Conservation (phyloP, 2,888 invertebrate species). For the Calameuta pallipes region DNA sequence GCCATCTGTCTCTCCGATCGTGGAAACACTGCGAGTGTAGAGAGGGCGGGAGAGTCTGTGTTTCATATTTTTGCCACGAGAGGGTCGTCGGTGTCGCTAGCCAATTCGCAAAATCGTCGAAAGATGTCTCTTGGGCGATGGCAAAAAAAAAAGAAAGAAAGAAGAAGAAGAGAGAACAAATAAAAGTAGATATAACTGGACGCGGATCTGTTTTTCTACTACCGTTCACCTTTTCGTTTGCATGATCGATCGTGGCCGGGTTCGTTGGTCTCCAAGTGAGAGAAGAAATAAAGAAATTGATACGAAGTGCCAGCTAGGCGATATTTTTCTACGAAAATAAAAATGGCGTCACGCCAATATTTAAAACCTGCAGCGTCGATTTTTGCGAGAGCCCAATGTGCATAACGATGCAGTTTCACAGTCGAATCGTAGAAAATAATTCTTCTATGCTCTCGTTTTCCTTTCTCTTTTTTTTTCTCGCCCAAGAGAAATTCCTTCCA, state of each 20-base stretch:
- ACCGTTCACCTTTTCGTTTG: neutral
- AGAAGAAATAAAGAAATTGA: neutral
- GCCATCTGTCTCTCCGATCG: neutral
- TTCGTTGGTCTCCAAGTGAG: neutral
- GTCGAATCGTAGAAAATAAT: neutral
- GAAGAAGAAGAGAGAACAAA: neutral
- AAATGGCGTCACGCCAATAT: neutral
- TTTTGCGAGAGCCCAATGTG: neutral
- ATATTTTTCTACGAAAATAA: neutral
- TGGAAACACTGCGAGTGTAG: neutral
- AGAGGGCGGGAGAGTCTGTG: neutral
- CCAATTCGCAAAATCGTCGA: neutral
- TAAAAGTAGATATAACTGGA: neutral
- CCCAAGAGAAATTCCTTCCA: neutral
- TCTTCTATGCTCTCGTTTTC: neutral
- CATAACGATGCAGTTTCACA: neutral
- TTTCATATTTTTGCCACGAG: neutral
- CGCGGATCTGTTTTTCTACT: neutral
- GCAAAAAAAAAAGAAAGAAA: neutral
- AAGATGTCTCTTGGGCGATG: neutral
- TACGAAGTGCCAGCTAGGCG: neutral
- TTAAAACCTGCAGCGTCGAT: neutral
- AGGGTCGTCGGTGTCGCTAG: neutral
- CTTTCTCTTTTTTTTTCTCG: neutral
- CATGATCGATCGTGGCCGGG: neutral